Evolutionary conservation across 2,888 invertebrate species (phyloP).

Genomic region (Seira sanloemensis): DNA sequence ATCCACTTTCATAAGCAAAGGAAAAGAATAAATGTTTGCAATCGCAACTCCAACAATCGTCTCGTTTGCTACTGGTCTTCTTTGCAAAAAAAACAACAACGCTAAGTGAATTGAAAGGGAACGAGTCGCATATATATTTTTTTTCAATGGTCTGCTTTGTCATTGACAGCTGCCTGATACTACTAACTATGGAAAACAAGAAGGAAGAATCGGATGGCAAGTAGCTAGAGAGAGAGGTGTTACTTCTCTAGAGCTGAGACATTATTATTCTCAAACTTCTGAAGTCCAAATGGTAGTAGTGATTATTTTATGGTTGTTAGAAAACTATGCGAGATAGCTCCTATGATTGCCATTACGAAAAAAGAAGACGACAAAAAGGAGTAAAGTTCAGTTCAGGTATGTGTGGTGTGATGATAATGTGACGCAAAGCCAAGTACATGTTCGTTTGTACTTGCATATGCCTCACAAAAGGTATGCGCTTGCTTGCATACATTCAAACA

Average conservation of each 20-base stretch:
- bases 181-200: not conserved
- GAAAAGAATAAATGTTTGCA: not conserved
- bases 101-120: not conserved
- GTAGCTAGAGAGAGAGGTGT: not conserved
- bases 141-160: not conserved
- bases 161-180: not conserved
- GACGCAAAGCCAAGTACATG: constrained; percentile 32
- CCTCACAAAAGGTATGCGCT: not conserved
- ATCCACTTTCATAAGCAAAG: not conserved
- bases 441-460: not conserved
- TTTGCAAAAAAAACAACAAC: not conserved
- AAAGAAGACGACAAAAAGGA: constrained; percentile 38
- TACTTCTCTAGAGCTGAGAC: not conserved
- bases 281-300: not conserved
- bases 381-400: constrained; percentile 44
- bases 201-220: not conserved
- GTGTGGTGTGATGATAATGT: constrained; percentile 21
- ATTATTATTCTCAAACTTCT: not conserved
- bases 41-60: not conserved
- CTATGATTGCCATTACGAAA: constrained; percentile 15
- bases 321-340: constrained; percentile 44
- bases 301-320: constrained; percentile 25
- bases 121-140: no score
- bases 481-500: not conserved
- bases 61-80: constrained; percentile 4